Conservation (phyloP, 2,113 vertebrate genomes). For the Chiloscyllium plagiosum region DNA sequence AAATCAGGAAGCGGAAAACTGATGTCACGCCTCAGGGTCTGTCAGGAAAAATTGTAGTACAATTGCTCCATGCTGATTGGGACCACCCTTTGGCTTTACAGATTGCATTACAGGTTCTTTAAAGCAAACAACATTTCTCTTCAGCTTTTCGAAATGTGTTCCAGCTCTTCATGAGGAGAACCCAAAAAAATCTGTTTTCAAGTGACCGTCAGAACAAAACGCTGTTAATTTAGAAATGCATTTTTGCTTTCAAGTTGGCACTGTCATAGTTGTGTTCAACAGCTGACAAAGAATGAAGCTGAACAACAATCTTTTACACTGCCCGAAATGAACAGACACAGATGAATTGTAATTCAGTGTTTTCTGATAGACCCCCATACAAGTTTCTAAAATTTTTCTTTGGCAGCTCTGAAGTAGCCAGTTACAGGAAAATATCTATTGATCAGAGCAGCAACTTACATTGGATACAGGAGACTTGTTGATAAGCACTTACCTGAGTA, state of each 20-base stretch:
- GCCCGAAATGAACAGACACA: background rate
- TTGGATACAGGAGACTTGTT: background rate
- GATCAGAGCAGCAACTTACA: background rate
- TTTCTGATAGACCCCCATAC: background rate
- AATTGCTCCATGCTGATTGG: conserved; percentile 19
- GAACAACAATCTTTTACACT: background rate
- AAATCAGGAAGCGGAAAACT: conserved; percentile 21
- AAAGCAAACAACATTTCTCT: background rate
- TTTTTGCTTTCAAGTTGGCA: background rate
- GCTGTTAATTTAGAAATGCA: background rate
- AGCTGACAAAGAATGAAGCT: background rate
- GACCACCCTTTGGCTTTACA: conserved; percentile 12
- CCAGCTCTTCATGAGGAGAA: background rate
- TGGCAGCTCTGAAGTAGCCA: background rate
- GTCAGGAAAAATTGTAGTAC: background rate
- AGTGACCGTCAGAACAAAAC: background rate
- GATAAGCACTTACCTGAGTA: background rate
- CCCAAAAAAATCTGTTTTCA: background rate
- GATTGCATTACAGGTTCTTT: conserved; percentile 17
- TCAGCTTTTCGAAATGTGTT: background rate
- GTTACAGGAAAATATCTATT: background rate
- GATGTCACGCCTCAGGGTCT: conserved; percentile 1
- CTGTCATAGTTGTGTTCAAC: background rate
- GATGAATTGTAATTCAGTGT: background rate
- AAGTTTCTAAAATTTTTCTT: background rate